phyloP scores from a whole-genome alignment of 2,888 invertebrate species.

The Parnassius orleans region DNA sequence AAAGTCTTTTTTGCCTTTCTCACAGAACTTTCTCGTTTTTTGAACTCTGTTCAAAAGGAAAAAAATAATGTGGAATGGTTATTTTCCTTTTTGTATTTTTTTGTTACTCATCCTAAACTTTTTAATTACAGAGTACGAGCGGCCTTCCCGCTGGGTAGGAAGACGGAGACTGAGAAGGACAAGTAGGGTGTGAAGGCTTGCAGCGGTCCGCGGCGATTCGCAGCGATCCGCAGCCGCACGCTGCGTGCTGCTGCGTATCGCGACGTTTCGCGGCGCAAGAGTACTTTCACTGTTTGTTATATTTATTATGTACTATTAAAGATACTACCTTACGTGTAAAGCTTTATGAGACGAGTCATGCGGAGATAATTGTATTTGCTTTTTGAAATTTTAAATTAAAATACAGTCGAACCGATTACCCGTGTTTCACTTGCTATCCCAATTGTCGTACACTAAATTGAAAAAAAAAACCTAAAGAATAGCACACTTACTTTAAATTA shows the following conservation, averaged over 20 bases:
- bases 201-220: neutral
- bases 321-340: constrained; percentile 76
- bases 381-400: constrained; percentile 81
- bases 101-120: constrained; percentile 10
- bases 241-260: constrained; percentile 38
- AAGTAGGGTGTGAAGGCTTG: constrained; percentile 80
- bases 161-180: constrained; percentile 91
- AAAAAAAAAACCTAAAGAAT: neutral
- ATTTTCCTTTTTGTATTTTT: too few relatives aligned
- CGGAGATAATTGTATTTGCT: constrained; percentile 80
- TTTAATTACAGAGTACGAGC: constrained; percentile 88
- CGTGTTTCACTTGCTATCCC: constrained; percentile 39
- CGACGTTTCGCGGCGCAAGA: constrained; percentile 54
- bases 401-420: constrained; percentile 65
- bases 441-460: too few relatives aligned
- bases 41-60: too few relatives aligned
- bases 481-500: too few relatives aligned
- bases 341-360: constrained; percentile 79
- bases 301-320: constrained; percentile 74
- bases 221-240: constrained; percentile 37
- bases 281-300: constrained; percentile 73
- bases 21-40: too few relatives aligned
- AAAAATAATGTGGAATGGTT: too few relatives aligned
- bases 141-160: constrained; percentile 94
- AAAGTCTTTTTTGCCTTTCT: too few relatives aligned